These are phyloP conservation scores for Phaethornis superciliosus DNA, from an alignment of 2,113 vertebrate genomes.

Conservation along the genomic window DNA sequence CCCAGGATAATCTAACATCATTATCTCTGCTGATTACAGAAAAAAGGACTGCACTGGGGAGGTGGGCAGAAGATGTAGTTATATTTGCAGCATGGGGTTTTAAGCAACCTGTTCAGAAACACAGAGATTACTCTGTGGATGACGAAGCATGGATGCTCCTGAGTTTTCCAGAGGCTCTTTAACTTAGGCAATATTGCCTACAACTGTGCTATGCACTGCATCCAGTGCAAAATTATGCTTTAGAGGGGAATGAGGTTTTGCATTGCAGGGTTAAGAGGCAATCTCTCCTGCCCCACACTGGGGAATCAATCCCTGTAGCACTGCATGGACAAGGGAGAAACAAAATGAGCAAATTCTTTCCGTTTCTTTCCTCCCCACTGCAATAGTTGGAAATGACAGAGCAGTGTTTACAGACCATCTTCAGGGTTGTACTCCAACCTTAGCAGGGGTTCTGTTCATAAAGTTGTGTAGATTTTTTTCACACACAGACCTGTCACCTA, in stretches of 20 bases:
- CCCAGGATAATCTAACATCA: background rate
- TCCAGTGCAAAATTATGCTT: background rate
- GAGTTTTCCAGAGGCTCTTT: background rate
- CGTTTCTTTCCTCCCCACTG: accelerated
- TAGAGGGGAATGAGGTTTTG: background rate
- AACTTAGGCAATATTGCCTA: background rate
- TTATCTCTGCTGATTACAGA: background rate
- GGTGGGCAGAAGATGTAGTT: background rate
- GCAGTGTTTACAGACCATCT: background rate
- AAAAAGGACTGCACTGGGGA: background rate
- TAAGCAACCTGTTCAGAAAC: background rate
- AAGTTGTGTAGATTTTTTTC: background rate
- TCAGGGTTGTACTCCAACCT: background rate
- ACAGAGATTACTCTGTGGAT: background rate
- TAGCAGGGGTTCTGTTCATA: background rate
- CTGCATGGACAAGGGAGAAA: background rate
- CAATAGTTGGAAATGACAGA: background rate
- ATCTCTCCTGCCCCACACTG: background rate
- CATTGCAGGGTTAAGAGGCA: background rate
- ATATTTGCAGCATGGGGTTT: background rate
- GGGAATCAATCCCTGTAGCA: background rate
- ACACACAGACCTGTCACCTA: background rate
- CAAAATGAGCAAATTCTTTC: background rate
- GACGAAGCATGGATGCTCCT: background rate
- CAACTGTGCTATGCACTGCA: background rate